Conservation (phyloP, 2,888 invertebrate species). For the Erynnis tages region DNA sequence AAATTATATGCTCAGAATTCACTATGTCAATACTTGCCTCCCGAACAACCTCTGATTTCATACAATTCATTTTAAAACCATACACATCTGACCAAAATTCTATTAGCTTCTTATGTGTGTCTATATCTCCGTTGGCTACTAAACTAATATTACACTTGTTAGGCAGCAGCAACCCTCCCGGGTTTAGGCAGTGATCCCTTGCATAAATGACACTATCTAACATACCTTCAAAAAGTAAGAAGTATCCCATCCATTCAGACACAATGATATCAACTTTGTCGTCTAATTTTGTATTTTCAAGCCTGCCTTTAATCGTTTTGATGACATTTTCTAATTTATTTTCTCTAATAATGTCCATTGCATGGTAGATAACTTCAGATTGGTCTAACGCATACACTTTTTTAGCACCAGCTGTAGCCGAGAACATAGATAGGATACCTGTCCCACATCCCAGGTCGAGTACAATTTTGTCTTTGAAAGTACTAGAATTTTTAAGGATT, state of each 20-base stretch:
- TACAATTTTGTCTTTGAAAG: conserved; percentile 89
- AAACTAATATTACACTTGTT: conserved; percentile 92
- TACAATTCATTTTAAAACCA: conserved; percentile 95
- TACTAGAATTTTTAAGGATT: conserved; percentile 86
- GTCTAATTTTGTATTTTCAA: conserved; percentile 91
- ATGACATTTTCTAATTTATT: conserved; percentile 88
- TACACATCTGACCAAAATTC: conserved; percentile 97
- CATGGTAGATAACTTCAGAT: conserved; percentile 97
- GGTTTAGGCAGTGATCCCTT: conserved; percentile 89
- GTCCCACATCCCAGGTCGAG: conserved; percentile 99
- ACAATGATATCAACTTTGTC: conserved; percentile 95
- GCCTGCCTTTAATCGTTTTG: conserved; percentile 89
- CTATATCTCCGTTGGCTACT: conserved; percentile 89
- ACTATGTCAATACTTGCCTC: conserved; percentile 84
- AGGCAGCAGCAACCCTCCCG: conserved; percentile 90
- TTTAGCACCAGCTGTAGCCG: conserved; percentile 95
- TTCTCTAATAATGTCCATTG: conserved; percentile 96
- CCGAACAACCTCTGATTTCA: conserved; percentile 90
- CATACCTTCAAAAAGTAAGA: conserved; percentile 98
- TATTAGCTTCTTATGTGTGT: conserved; percentile 86
- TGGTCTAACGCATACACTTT: conserved; percentile 97
- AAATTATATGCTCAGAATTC: conserved; percentile 82
- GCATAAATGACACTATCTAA: conserved; percentile 95
- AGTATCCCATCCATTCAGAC: conserved; percentile 99
- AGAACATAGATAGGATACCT: conserved; percentile 98